phyloP scores from a whole-genome alignment of 2,888 invertebrate species.

The Scaptomyza reducta region DNA sequence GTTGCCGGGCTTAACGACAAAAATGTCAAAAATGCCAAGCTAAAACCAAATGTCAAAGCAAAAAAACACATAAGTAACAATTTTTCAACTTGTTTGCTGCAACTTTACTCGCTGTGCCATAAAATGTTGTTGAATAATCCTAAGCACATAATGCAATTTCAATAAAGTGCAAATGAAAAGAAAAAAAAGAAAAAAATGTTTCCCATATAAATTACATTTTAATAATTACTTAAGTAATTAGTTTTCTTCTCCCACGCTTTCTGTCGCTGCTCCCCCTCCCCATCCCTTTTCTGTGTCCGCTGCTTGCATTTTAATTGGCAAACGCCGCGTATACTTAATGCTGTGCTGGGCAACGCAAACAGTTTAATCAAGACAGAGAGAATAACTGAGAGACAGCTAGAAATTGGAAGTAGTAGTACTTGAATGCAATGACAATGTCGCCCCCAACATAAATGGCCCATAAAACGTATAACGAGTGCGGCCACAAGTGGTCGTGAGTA shows the following conservation, averaged over 20 bases:
- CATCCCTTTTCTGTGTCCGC: too few relatives aligned
- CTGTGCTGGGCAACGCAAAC: conserved; percentile 17
- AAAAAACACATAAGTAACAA: too few relatives aligned
- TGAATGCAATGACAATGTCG: conserved; percentile 26
- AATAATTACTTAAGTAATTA: background rate
- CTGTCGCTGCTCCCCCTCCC: too few relatives aligned
- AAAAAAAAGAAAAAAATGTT: too few relatives aligned
- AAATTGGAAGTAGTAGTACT: conserved; percentile 1
- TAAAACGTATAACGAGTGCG: conserved; percentile 31
- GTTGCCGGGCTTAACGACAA: background rate
- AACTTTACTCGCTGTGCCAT: background rate
- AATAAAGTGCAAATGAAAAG: background rate
- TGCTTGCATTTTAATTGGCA: conserved; percentile 8
- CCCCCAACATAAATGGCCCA: conserved; percentile 42
- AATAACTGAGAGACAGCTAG: background rate
- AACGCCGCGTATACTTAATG: conserved; percentile 35
- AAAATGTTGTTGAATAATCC: background rate
- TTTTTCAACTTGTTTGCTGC: too few relatives aligned
- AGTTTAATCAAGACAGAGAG: conserved; percentile 19
- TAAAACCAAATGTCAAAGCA: too few relatives aligned
- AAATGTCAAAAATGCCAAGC: background rate
- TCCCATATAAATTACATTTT: background rate
- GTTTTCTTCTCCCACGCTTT: too few relatives aligned
- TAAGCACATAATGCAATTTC: background rate
- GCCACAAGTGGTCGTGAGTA: conserved; percentile 25